Conservation (phyloP, 2,888 invertebrate genomes). For the Dioctria linearis region DNA sequence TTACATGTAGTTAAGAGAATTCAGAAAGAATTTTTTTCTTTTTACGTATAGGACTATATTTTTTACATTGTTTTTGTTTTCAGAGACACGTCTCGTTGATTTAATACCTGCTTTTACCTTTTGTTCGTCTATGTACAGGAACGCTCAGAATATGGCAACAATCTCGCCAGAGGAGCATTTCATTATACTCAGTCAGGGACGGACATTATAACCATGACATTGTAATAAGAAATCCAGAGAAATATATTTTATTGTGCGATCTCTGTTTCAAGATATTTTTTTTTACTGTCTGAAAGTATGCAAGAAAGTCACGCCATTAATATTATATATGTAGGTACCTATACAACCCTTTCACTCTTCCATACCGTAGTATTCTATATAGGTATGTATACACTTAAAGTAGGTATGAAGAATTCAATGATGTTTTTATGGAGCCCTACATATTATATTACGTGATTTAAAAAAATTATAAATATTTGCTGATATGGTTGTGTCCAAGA, state of each 20-base stretch:
- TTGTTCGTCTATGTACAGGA: background rate
- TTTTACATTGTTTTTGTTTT: background rate
- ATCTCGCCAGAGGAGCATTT: background rate
- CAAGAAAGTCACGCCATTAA: background rate
- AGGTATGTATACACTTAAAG: too few relatives aligned
- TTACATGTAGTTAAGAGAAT: too few relatives aligned
- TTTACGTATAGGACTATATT: too few relatives aligned
- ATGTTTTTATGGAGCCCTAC: too few relatives aligned
- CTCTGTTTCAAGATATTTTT: background rate
- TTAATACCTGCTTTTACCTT: background rate
- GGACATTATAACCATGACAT: background rate
- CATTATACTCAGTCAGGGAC: background rate
- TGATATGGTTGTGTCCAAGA: too few relatives aligned
- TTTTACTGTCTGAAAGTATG: background rate
- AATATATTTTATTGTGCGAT: background rate
- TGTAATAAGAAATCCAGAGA: background rate
- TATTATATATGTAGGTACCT: background rate
- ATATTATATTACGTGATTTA: too few relatives aligned
- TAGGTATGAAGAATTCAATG: too few relatives aligned
- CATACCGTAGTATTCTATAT: too few relatives aligned
- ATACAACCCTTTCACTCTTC: too few relatives aligned
- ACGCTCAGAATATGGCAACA: background rate
- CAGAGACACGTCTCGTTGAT: conserved; percentile 19
- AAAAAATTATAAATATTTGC: too few relatives aligned
- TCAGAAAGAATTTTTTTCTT: too few relatives aligned